These are phyloP conservation scores for Coelinius sp. DNA, from an alignment of 2,888 invertebrate genomes.

Conservation along the genomic window DNA sequence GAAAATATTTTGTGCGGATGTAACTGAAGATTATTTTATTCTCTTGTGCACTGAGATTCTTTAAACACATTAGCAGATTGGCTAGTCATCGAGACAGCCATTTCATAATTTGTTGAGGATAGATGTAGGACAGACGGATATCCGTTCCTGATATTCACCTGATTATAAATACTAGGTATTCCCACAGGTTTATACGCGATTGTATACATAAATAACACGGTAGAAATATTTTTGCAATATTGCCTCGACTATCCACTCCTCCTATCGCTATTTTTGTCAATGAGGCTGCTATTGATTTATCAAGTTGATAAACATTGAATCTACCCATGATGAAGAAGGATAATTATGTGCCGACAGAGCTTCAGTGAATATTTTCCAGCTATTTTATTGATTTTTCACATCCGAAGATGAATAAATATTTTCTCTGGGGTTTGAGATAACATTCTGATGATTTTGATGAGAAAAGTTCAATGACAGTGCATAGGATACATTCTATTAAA, in stretches of 20 bases:
- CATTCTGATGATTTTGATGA: neutral
- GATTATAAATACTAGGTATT: neutral
- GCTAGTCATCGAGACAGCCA: neutral
- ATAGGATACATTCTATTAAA: constrained; percentile 19
- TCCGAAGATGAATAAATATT: neutral
- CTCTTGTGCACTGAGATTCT: neutral
- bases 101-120: neutral
- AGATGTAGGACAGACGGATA: constrained; percentile 14
- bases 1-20: neutral
- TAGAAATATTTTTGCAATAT: neutral
- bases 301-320: neutral
- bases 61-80: too few relatives aligned
- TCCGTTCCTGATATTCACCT: neutral
- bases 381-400: neutral
- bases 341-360: neutral
- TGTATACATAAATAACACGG: neutral
- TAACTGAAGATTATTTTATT: too few relatives aligned
- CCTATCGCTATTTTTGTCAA: neutral
- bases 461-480: constrained; percentile 27
- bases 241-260: neutral
- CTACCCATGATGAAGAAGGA: neutral
- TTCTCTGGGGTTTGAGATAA: neutral
- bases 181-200: neutral
- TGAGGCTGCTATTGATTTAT: neutral
- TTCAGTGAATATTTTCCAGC: neutral